Base-by-base conservation (phyloP, 2,113 vertebrate species). In the Pampusana beccarii region DNA sequence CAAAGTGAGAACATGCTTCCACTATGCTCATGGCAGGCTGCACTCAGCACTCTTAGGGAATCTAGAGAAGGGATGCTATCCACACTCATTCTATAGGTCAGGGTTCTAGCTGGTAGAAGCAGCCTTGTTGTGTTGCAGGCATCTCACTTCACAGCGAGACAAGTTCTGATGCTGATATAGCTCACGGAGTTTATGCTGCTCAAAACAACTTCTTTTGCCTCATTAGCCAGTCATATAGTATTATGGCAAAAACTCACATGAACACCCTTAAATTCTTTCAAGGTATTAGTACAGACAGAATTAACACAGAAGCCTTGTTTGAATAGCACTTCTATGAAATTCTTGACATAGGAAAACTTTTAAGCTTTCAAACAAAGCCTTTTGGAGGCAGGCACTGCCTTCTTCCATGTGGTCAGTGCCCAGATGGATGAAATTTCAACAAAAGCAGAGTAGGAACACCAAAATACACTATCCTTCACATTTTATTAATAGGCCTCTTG, bases 251-350 rank as follows among this genome's bases (percentile, higher is more conserved):
- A 96, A 75, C 57, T 64, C 95, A 67, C 92, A 79, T 26, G 48
- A 93, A 88, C 57, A 93, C 71, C 62, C 70, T 77, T 57, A 80
- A 88, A 88, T 88, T 94, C 91, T 92, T 94, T 42, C 54, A 80
- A 77, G 77, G 91, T 69, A 94, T 93, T 95, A 96, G 62, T n/a
- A 88, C 40, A 77, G 62, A 85, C 50, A 93, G 92, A 90, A 82
- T 3, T 66, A 95, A 94, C 86, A 93, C 83, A 94, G 82, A 29
- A 93, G 64, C 82, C 82, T 94, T 95, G 77, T 95, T 95, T 80
- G 21, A 90, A 5, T 50, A 90, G 75, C 28, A 0, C 21, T 80
- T 21, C 67, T 38, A 80, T 88, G 58, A 92, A 92, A 92, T 83
- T 86, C 64, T 80, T 94, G n/a, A 94, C 62, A 75, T 24, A 74